Percentiles rank a stretch among this genome's conserved stretches.
Evolutionary conservation across 2,888 invertebrate genomes (phyloP).

Genomic region (Lysandra bellargus): DNA sequence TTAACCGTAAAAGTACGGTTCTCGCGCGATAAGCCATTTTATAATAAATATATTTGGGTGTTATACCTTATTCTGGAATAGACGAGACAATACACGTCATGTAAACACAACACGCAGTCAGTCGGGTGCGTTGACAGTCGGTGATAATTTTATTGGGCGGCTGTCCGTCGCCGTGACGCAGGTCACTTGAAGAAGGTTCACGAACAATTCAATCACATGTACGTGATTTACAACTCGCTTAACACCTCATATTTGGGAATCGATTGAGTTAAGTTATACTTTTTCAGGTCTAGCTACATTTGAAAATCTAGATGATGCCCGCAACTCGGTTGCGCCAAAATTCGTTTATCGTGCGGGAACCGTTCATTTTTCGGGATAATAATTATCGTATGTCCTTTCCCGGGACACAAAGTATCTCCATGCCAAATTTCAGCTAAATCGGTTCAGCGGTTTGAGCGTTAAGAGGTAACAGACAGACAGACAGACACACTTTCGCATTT

Average conservation of each 20-base stretch:
- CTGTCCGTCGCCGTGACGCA: constrained; percentile 56
- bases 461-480: too few relatives aligned
- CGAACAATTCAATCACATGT: constrained; percentile 71
- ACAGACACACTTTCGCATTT: too few relatives aligned
- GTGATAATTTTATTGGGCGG: constrained; percentile 60
- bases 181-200: constrained; percentile 56
- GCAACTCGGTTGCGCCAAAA: too few relatives aligned
- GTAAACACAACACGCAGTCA: constrained; percentile 33
- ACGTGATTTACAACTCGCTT: constrained; percentile 41
- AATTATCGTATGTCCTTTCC: too few relatives aligned
- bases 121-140: constrained; percentile 43
- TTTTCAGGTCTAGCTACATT: not conserved
- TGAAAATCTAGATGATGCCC: too few relatives aligned
- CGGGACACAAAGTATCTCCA: too few relatives aligned
- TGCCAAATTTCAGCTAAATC: too few relatives aligned
- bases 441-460: too few relatives aligned
- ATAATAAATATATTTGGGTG: not conserved
- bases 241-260: not conserved
- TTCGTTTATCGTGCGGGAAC: too few relatives aligned
- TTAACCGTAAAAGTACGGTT: not conserved
- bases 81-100: not conserved
- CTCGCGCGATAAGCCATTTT: constrained; percentile 13
- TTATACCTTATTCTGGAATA: not conserved
- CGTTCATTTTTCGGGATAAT: too few relatives aligned
- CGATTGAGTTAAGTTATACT: not conserved